These are phyloP conservation scores for Parapristionchus giblindavisi DNA, from an alignment of 2,888 invertebrate genomes.

Conservation along the genomic window DNA sequence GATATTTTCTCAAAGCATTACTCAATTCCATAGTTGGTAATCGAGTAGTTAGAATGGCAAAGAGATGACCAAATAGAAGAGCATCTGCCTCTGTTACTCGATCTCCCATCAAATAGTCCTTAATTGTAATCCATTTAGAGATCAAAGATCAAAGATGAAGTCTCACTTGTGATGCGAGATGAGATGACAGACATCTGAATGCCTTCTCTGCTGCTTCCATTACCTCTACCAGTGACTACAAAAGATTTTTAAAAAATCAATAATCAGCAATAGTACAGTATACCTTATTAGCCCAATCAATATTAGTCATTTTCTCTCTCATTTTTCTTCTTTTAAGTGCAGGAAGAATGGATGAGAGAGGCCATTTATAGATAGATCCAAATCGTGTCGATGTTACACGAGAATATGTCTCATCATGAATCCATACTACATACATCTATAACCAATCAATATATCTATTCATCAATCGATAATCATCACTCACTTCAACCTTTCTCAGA, in stretches of 20 bases:
- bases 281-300: constrained; percentile 81
- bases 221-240: constrained; percentile 70
- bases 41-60: constrained; percentile 86
- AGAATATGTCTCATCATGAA: constrained; percentile 82
- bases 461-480: background rate
- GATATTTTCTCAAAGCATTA: constrained; percentile 81
- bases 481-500: constrained; percentile 87
- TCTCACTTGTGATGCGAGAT: constrained; percentile 78
- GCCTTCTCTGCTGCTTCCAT: constrained; percentile 81
- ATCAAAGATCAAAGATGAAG: too few species aligned
- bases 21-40: constrained; percentile 84
- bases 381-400: constrained; percentile 80
- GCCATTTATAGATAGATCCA: constrained; percentile 76
- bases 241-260: background rate
- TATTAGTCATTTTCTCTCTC: constrained; percentile 80
- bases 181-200: constrained; percentile 85
- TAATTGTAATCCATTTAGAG: too few species aligned
- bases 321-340: constrained; percentile 78
- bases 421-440: constrained; percentile 86
- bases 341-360: constrained; percentile 84
- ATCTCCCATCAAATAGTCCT: constrained; percentile 78
- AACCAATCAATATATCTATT: constrained; percentile 43
- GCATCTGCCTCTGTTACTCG: constrained; percentile 88
- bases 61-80: constrained; percentile 94
- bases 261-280: background rate